Conservation (phyloP, 2,797 vertebrate genomes). For the Saxicola maurus region DNA sequence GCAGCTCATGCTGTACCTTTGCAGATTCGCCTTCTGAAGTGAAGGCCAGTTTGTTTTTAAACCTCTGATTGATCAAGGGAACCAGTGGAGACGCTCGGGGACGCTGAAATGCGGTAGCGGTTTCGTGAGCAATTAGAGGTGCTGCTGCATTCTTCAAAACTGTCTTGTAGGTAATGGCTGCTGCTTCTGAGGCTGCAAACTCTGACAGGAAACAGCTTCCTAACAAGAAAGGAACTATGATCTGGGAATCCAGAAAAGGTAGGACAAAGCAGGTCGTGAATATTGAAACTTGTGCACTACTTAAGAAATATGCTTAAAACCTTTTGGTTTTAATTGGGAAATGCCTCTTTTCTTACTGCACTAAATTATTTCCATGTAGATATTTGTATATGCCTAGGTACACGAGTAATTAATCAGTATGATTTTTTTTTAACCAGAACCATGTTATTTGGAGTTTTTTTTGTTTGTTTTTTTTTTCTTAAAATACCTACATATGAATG, state of each 20-base stretch:
- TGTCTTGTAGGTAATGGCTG: slow-evolving; percentile 9
- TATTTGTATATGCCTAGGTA: neutral
- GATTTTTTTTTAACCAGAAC: neutral
- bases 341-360: neutral
- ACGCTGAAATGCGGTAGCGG: too few relatives aligned
- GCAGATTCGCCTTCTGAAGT: neutral
- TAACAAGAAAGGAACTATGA: neutral
- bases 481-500: neutral
- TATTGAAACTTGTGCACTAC: neutral
- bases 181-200: neutral
- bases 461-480: too few relatives aligned
- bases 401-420: neutral
- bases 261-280: neutral
- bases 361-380: neutral
- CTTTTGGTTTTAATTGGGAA: neutral
- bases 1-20: neutral
- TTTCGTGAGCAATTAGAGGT: neutral
- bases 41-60: neutral
- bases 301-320: neutral
- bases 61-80: neutral
- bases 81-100: neutral
- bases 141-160: neutral
- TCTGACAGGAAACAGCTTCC: neutral
- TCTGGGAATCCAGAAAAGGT: slow-evolving; percentile 5
- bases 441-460: too few relatives aligned